Evolutionary conservation across 2,888 invertebrate genomes (phyloP), one percentile per base, ranked within the genome.

Genomic region (Miltochrista miniata): DNA sequence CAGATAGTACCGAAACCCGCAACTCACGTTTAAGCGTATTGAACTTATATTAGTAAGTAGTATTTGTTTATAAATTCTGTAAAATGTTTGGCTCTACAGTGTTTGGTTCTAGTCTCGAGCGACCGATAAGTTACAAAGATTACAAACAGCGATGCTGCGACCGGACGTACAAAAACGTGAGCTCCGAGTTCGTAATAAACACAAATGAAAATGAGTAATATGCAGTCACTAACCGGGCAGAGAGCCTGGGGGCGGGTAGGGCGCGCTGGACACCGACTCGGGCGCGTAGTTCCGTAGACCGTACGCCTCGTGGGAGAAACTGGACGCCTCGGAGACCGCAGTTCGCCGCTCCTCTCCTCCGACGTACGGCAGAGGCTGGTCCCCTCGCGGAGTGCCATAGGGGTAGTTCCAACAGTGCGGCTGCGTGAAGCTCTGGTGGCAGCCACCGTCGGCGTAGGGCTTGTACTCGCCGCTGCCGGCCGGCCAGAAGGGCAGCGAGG

Each of bases 221-320:
- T 10, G 8, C 58, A 58, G 76, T 79, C 92, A 93, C 91, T 87
- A 61, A 90, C 91, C 91, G 74, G 91, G 91, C 57, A 91, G 68
- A 78, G 93, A 93, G 94, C 96, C 96, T 93, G 96, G 94, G 76
- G 96, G 95, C 76, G 95, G 95, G 75, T 96, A 96, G 37, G 96
- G 95, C 54, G 94, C 95, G 71, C 95, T 94, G 70, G 94, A 94
- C 62, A 95, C 95, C 40, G 94, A 93, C 81, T 95, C 95, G 2
- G 95, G 94, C 47, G 93, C 93, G 83, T 96, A 96, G 86, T 95
- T 96, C 74, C 96, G 93, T 50, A 96, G 93, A 47, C 94, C 94
- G 79, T 96, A 96, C 50, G 95, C 93, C 66, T 95, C 95, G 83
- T 96, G 96, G 35, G 95, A 93, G 83, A 95, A 96, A 58, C 94